Evolutionary conservation across 2,888 invertebrate species (phyloP), one percentile per base, ranked within the genome.

Genomic region (Coremacera marginata): DNA sequence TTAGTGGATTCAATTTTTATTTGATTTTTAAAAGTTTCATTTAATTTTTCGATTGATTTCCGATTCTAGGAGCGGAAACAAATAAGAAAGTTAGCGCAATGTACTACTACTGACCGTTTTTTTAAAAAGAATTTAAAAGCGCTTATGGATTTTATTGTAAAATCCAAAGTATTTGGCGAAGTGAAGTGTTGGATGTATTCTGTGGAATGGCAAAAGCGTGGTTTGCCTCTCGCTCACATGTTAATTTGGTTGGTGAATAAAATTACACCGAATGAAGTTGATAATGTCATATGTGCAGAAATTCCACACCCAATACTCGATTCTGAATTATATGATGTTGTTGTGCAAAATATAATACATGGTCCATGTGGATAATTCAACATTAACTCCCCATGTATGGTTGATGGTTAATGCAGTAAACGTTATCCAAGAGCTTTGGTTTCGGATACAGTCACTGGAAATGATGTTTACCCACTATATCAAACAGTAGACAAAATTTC

Each of bases 361-460:
- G 86, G 87, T 27, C 85, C 85, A 25, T 86, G 86, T 77, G 85
- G 84, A 27, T 19, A 34, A 44, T 55, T 80, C 8, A 87, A 86
- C 76, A 44, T 37, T 11, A 70, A 74, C 52, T 80, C 78, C 60
- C 83, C 84, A 11, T 88, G 87, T 80, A 88, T 85, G 87, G 81
- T 80, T 70, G 82, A 86, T 19, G 82, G 82, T 0, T 77, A 80
- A 62, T 90, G 90, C 81, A 80, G 83, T 0, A 90, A 90, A 83
- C 77, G 79, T 63, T 86, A 75, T 78, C 84, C 86, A 57, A 68
- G 80, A 71, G 9, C 31, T 63, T 82, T 84, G 74, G 77, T 82
- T 31, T 68, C 62, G 19, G 84, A 86, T 67, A 88, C 86, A 11
- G 79, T 5, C 11, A 11, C 9, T 31, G 19, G 27, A 27, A 19